These are phyloP conservation scores for Andrena haemorrhoa DNA, from an alignment of 2,888 invertebrate genomes.

Conservation along the genomic window DNA sequence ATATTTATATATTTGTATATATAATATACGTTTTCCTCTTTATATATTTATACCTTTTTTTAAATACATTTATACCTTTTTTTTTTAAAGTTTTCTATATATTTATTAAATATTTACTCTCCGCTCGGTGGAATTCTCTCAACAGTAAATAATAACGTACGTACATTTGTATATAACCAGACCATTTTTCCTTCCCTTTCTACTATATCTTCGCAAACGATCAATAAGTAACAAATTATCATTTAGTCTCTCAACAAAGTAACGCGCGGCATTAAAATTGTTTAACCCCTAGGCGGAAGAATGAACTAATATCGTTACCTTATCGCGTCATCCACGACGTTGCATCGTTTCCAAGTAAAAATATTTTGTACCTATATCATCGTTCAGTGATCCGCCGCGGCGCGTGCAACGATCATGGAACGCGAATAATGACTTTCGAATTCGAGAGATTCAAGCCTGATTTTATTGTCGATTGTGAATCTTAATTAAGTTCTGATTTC, in stretches of 20 bases:
- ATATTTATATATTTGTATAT: slow-evolving; percentile 70
- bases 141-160: slow-evolving; percentile 76
- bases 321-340: slow-evolving; percentile 4
- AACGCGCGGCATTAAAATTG: slow-evolving; percentile 51
- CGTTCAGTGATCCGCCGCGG: slow-evolving; percentile 68
- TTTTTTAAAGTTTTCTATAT: slow-evolving; percentile 60
- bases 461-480: slow-evolving; percentile 8
- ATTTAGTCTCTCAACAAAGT: slow-evolving; percentile 56
- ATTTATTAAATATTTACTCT: slow-evolving; percentile 66
- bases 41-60: slow-evolving; percentile 68
- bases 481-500: background rate
- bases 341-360: slow-evolving; percentile 50
- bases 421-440: slow-evolving; percentile 27
- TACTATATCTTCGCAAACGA: slow-evolving; percentile 67
- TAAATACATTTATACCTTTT: slow-evolving; percentile 68
- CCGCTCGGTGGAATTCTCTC: slow-evolving; percentile 71
- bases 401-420: slow-evolving; percentile 65
- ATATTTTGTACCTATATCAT: slow-evolving; percentile 44
- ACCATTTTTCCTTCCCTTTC: slow-evolving; percentile 29
- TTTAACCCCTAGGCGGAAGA: slow-evolving; percentile 46
- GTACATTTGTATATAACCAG: slow-evolving; percentile 63
- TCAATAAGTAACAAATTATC: slow-evolving; percentile 64
- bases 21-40: slow-evolving; percentile 71
- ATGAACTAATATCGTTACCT: slow-evolving; percentile 45
- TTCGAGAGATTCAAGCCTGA: background rate